A percentile compares a stretch with the other conserved stretches of the same genome.
phyloP scores from a whole-genome alignment of 2,888 invertebrate species.

The Tachystola acroxantha region DNA sequence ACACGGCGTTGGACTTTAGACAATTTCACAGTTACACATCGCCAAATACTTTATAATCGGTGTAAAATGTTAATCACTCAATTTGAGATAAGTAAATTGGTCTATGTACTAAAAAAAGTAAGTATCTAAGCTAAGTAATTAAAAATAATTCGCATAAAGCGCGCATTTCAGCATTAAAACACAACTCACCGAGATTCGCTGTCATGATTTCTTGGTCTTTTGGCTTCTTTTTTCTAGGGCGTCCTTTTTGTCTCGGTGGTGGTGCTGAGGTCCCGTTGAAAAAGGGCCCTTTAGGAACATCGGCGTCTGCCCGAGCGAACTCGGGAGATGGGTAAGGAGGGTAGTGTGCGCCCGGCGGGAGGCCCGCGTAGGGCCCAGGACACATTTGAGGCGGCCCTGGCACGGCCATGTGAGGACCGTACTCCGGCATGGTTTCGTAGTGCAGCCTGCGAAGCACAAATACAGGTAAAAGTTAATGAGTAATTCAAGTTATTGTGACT shows the following conservation, averaged over 20 bases:
- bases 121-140: background rate
- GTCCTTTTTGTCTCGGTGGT: slow-evolving; percentile 93
- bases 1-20: background rate
- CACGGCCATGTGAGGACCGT: slow-evolving; percentile 73
- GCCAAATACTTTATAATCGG: slow-evolving; percentile 19
- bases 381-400: slow-evolving; percentile 78
- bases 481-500: background rate
- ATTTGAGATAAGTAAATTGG: background rate
- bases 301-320: slow-evolving; percentile 70
- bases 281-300: slow-evolving; percentile 74
- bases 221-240: slow-evolving; percentile 95
- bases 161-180: slow-evolving; percentile 2
- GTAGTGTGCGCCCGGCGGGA: slow-evolving; percentile 64
- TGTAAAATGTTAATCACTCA: slow-evolving; percentile 10
- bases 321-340: slow-evolving; percentile 79
- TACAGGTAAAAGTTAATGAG: background rate
- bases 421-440: slow-evolving; percentile 77
- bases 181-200: slow-evolving; percentile 90
- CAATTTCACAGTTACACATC: slow-evolving; percentile 9
- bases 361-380: slow-evolving; percentile 75
- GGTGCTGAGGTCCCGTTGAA: slow-evolving; percentile 76
- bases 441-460: slow-evolving; percentile 50
- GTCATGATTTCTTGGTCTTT: slow-evolving; percentile 93
- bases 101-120: background rate
- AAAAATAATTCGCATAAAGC: slow-evolving; percentile 1